A percentile compares a stretch with the other conserved stretches of the same genome.
phyloP scores from a whole-genome alignment of 2,113 vertebrate genomes.

The Prunella fulvescens region DNA sequence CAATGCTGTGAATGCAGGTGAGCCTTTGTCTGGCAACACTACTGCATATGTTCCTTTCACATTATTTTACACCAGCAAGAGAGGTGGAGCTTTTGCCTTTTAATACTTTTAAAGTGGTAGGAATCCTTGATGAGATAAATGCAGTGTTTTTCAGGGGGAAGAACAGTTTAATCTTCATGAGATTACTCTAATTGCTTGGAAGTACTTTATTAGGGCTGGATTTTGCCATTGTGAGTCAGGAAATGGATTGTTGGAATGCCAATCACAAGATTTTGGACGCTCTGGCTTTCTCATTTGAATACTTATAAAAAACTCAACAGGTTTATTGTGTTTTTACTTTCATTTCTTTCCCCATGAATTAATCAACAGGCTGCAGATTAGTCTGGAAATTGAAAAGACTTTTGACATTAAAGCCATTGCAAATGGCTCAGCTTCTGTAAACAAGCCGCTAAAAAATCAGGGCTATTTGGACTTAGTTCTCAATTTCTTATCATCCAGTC shows the following conservation, averaged over 20 bases:
- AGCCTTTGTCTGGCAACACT: neutral
- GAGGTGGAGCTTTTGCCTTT: neutral
- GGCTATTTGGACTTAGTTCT: neutral
- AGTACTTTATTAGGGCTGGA: neutral
- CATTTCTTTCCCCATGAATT: neutral
- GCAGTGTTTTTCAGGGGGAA: neutral
- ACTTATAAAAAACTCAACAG: neutral
- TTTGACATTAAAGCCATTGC: neutral
- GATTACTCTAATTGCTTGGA: neutral
- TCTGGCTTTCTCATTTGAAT: neutral
- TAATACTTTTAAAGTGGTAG: neutral
- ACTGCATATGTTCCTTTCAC: neutral
- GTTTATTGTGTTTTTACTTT: neutral
- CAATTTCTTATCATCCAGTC: neutral
- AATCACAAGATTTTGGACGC: neutral
- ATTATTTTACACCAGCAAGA: neutral
- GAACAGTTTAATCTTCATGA: neutral
- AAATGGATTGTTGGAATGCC: neutral
- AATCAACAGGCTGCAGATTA: neutral
- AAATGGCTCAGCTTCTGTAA: neutral
- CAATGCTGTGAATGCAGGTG: neutral
- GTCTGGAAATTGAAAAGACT: neutral
- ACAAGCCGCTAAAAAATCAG: neutral
- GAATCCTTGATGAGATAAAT: slow-evolving; percentile 2
- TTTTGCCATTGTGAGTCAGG: neutral